Conservation (phyloP, 2,113 vertebrate genomes). For the Heliornis fulica region DNA sequence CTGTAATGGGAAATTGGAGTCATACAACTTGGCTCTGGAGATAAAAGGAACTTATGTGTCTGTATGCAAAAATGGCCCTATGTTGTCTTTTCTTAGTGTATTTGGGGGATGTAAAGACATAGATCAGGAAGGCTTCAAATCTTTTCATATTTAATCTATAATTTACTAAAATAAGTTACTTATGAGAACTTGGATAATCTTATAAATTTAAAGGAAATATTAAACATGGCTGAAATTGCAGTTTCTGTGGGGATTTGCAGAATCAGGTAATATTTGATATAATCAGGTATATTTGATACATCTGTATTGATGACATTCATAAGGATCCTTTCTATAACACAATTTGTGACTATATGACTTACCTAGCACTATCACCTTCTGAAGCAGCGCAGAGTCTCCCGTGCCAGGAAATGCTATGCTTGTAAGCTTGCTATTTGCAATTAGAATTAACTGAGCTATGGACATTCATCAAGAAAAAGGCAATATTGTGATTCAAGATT, state of each 20-base stretch:
- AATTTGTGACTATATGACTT: background rate
- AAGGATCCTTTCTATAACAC: background rate
- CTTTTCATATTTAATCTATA: background rate
- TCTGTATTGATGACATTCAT: background rate
- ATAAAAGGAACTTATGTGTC: background rate
- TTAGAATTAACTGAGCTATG: background rate
- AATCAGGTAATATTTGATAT: no score
- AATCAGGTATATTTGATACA: background rate
- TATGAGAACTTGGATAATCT: background rate
- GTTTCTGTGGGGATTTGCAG: background rate
- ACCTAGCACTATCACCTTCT: background rate
- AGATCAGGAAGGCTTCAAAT: background rate
- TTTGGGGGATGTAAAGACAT: background rate
- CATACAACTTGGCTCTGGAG: background rate
- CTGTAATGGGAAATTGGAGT: conserved; percentile 5
- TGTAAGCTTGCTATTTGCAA: background rate
- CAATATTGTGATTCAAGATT: background rate
- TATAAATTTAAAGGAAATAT: background rate
- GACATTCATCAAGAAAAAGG: background rate
- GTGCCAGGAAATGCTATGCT: background rate
- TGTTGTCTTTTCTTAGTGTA: background rate
- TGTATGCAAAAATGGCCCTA: background rate
- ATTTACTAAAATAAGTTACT: background rate
- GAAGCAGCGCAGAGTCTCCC: background rate
- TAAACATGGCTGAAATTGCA: background rate